Evolutionary conservation across 2,113 vertebrate species (phyloP).

Genomic region (Phalacrocorax carbo): DNA sequence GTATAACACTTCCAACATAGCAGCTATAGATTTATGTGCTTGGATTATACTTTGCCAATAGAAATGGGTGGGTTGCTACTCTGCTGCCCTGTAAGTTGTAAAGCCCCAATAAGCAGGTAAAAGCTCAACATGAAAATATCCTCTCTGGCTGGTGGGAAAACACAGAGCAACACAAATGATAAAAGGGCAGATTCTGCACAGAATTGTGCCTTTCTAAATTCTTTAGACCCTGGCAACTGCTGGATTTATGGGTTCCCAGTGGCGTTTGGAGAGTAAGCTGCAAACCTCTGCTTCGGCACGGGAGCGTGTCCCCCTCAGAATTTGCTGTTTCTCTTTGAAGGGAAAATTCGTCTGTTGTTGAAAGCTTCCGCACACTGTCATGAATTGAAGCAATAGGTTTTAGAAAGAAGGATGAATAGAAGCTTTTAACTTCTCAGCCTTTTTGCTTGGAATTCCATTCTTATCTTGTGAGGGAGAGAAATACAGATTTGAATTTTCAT

Average conservation of each 20-base stretch:
- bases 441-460: not conserved
- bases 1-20: not conserved
- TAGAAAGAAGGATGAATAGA: not conserved
- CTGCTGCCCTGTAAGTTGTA: not conserved
- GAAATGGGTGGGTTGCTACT: not conserved
- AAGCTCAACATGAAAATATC: not conserved
- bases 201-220: not conserved
- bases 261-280: not conserved
- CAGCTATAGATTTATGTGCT: not conserved
- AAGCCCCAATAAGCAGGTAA: not conserved
- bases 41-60: not conserved
- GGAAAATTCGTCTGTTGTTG: not conserved
- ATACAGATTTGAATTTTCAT: not conserved
- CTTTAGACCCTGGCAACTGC: not conserved
- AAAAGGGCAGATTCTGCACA: not conserved
- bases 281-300: not conserved
- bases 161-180: not conserved
- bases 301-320: not conserved
- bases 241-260: not conserved
- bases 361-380: not conserved
- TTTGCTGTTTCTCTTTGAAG: not conserved
- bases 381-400: not conserved
- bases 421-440: not conserved
- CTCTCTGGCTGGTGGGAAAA: not conserved
- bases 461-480: not conserved